Base-by-base conservation (phyloP, 2,888 invertebrate genomes). In the Galerucella pusilla region DNA sequence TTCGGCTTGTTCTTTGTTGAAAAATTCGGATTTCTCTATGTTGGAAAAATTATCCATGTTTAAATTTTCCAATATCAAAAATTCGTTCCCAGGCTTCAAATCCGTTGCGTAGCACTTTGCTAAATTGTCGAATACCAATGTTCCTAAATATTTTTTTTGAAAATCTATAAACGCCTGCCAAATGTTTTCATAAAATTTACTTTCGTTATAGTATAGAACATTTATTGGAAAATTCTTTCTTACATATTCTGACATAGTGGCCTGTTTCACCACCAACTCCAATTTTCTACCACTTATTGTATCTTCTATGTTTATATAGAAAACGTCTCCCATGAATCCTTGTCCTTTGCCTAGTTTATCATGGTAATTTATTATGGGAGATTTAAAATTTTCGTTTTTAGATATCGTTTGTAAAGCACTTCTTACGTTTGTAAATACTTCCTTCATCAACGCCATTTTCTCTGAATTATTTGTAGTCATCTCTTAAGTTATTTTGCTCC, bases 1-100 rank as follows among this genome's bases (percentile, higher is more conserved):
- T 20, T 63, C 61, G 3, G 75, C 67, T 66, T 82, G 80, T 25
- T 81, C 74, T 11, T 71, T 75, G 66, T 82, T 77, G 9, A 83
- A 69, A 28, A 73, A 20, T 42, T 74, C 16, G 46, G 16, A 6
- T 46, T 65, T 65, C 7, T 46, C 16, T 5, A 65, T 45, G 20
- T 45, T 45, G 57, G 59, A 63, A 42, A 69, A 80, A 6, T 72
- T 68, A 12, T 16, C n/a, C 1, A 11, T 57, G 52, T 74, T 75
- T 16, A 78, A 25, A 74, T 80, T 77, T 57, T 78, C 78, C 61
- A 78, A 67, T 25, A 75, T 65, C 0, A 80, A 20, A n/a, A 59
- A 46, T 72, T 80, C 80, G n/a, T 73, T 72, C 10, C 69, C 60
- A 45, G 12, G 35, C n/a, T 69, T 35, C 16, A 60, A 14, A 14